Evolutionary conservation across 2,113 vertebrate species (phyloP), one percentile per base, ranked within the genome.

Genomic region (Microtus montanus): DNA sequence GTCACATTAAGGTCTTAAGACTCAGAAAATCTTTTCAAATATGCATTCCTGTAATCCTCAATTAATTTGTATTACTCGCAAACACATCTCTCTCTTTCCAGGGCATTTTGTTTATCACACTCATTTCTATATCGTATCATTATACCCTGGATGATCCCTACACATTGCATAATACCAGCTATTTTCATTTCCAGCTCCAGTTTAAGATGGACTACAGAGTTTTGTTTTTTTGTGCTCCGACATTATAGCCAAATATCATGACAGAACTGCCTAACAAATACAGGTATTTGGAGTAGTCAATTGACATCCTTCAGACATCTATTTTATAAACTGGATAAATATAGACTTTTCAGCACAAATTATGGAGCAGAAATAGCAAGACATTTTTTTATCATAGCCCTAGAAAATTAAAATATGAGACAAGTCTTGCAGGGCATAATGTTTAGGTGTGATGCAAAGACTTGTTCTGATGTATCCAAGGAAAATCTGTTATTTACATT

Each of bases 31-130:
- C 64, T 17, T 38, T 92, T 52, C 30, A 84, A 3, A 91, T 92
- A 68, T 26, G 11, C 38, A 20, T 26, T 92, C 24, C 9, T 77
- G 30, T n/a, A 80, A 30, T 22, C 86, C 52, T 68, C 54, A 94
- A 94, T 35, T 47, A 83, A 82, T 3, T 41, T 85, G 41, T 52
- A 17, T 61, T 83, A 35, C 17, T 94, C 64, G 75, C 52, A 93
- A 82, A 44, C 33, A 80, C 2, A 22, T 88, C 54, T 92, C 26
- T 4, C 19, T 14, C 52, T 84, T 79, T 44, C 24, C 3, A 74
- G 79, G 84, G 1, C 6, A 28, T 4, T 14, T 85, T 1, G 2
- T 14, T 89, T 38, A 66, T 82, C 33, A 70, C 71, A 20, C 12
- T 41, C 20, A 79, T 71, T 41, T 52, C 5, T 71, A 1, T 2